Evolutionary conservation across 2,888 invertebrate genomes (phyloP).

Genomic region (Tetropium fuscum): DNA sequence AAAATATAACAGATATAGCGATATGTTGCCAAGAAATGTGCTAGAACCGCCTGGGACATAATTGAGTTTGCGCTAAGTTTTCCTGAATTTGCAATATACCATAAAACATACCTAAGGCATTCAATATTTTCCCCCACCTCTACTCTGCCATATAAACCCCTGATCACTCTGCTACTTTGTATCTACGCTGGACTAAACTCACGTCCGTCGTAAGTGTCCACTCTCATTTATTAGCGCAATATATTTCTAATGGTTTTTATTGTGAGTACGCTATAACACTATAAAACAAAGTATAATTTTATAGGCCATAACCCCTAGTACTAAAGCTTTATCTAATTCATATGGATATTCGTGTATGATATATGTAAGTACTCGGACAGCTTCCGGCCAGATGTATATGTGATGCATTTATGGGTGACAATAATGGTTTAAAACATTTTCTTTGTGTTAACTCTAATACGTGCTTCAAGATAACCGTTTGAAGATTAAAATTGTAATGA

Average conservation of each 20-base stretch:
- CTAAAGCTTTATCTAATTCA: slow-evolving; percentile 18
- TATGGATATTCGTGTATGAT: slow-evolving; percentile 14
- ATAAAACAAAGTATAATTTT: slow-evolving; percentile 8
- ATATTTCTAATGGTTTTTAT: not conserved
- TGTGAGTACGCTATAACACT: slow-evolving; percentile 4
- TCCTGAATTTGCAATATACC: too few species aligned
- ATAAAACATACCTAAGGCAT: too few species aligned
- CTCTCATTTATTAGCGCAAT: not conserved
- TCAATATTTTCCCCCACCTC: too few species aligned
- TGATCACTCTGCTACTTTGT: too few species aligned
- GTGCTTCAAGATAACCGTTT: slow-evolving; percentile 17
- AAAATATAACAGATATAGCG: too few species aligned
- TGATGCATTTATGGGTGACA: slow-evolving; percentile 25
- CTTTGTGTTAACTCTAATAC: slow-evolving; percentile 22
- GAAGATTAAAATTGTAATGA: slow-evolving; percentile 17
- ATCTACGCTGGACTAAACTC: too few species aligned
- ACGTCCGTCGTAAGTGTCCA: too few species aligned
- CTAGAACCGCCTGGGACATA: too few species aligned
- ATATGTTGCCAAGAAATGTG: too few species aligned
- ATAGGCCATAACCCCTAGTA: slow-evolving; percentile 15
- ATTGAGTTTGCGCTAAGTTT: too few species aligned
- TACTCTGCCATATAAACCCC: too few species aligned
- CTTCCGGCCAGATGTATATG: slow-evolving; percentile 19
- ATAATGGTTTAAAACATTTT: slow-evolving; percentile 25
- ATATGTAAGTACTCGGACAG: slow-evolving; percentile 7